Evolutionary conservation across 53 echinoderm and acorn worm genomes (phyloP).

Genomic region (Henricia sp.): DNA sequence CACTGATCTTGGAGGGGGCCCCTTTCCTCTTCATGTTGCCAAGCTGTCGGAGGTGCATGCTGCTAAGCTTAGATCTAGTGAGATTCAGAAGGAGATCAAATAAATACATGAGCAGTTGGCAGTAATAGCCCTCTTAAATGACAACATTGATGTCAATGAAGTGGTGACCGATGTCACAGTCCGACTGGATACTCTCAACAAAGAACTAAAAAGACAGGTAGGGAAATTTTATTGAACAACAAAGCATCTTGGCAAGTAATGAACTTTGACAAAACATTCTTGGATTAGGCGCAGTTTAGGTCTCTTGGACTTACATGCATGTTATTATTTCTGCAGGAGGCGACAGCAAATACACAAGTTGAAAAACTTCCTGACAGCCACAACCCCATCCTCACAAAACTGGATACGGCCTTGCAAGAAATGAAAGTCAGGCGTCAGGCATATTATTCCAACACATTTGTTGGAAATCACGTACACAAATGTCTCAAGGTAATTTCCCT

Average conservation of each 20-base stretch:
- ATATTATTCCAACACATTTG: slow-evolving; percentile 34
- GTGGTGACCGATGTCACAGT: slow-evolving; percentile 2
- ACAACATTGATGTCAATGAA: slow-evolving; percentile 1
- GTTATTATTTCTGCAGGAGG: not conserved
- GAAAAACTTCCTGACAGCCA: slow-evolving; percentile 1
- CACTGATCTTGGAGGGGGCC: not conserved
- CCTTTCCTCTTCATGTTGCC: not conserved
- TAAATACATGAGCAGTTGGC: slow-evolving; percentile 4
- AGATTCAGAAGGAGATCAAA: not conserved
- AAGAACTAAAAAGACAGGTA: slow-evolving; percentile 11
- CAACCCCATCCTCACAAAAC: slow-evolving; percentile 11
- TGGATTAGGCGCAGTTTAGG: not conserved
- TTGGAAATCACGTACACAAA: slow-evolving; percentile 12
- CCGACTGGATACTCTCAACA: not conserved
- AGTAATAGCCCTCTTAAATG: slow-evolving; percentile 6
- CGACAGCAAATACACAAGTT: not conserved
- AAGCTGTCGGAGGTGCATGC: not conserved
- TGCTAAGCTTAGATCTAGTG: not conserved
- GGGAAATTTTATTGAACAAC: not conserved
- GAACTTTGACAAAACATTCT: not conserved
- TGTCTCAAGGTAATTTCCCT: slow-evolving; percentile 12
- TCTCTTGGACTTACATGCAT: not conserved
- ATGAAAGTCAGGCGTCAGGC: slow-evolving; percentile 13
- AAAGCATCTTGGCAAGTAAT: not conserved
- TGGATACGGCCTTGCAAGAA: slow-evolving; percentile 2